Evolutionary conservation across 2,113 vertebrate genomes (phyloP).

Genomic region (Sylvia atricapilla): DNA sequence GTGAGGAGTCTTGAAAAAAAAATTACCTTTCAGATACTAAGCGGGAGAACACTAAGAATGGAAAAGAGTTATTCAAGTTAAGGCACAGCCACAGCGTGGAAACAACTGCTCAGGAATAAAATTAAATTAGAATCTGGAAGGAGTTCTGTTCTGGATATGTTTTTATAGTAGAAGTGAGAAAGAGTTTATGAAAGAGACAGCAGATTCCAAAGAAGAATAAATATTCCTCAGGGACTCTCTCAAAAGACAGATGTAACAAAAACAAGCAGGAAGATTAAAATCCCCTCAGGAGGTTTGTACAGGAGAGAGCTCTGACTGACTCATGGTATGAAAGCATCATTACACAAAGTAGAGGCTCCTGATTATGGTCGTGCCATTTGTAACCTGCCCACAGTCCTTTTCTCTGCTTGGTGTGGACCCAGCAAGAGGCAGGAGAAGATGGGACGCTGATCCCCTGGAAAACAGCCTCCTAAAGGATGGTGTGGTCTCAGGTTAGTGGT

Average conservation of each 20-base stretch:
- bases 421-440: not conserved
- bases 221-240: constrained; percentile 6
- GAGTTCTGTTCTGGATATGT: not conserved
- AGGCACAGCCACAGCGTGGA: not conserved
- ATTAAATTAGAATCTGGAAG: constrained; percentile 37
- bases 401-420: not conserved
- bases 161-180: constrained; percentile 49
- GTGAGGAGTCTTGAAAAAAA: not conserved
- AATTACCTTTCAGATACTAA: not conserved
- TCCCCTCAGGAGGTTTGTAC: not conserved
- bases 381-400: not conserved
- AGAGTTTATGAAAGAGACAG: constrained; percentile 37
- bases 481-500: not conserved
- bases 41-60: not conserved
- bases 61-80: not conserved
- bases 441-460: not conserved
- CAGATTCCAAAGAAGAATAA: constrained; percentile 35
- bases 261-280: constrained; percentile 31
- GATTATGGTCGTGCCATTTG: not conserved
- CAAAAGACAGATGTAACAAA: constrained; percentile 36
- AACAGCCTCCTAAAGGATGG: not conserved
- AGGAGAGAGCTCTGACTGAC: not conserved
- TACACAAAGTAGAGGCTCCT: not conserved
- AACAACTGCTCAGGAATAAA: constrained; percentile 27
- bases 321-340: not conserved